phyloP scores from a whole-genome alignment of 2,113 vertebrate species.

The Zeus faber region DNA sequence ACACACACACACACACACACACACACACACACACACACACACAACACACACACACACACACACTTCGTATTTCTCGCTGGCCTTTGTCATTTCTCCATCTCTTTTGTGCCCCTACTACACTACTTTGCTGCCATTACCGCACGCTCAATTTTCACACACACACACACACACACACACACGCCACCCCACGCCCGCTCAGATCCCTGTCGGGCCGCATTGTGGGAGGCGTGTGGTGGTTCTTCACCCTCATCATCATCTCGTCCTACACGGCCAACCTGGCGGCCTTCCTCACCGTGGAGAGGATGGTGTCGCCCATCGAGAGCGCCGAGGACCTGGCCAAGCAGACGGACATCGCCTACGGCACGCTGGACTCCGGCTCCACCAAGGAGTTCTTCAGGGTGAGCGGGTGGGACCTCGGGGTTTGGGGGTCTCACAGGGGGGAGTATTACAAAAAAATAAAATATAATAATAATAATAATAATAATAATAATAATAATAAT shows the following conservation, averaged over 20 bases:
- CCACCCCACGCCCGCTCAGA: constrained; percentile 62
- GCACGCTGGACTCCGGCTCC: constrained; percentile 95
- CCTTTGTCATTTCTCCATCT: neutral
- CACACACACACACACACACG: neutral
- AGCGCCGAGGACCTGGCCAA: no score
- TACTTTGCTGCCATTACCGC: constrained; percentile 1
- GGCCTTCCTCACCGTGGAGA: constrained; percentile 97
- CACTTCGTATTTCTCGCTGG: neutral
- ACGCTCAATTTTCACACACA: neutral
- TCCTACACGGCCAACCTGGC: constrained; percentile 98
- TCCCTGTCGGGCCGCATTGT: constrained; percentile 97
- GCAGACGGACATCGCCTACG: constrained; percentile 98
- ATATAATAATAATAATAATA: neutral
- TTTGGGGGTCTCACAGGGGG: no score
- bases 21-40: no score
- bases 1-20: no score
- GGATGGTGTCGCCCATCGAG: constrained; percentile 99
- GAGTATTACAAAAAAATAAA: neutral
- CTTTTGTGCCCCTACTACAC: neutral
- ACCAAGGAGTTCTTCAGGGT: constrained; percentile 99
- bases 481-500: no score
- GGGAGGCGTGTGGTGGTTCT: constrained; percentile 99
- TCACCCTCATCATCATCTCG: constrained; percentile 99
- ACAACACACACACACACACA: no score
- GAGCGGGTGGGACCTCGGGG: constrained; percentile 60